Evolutionary conservation across 1,140 invertebrate species (phyloP).

Genomic region (Parapsyche elsis): DNA sequence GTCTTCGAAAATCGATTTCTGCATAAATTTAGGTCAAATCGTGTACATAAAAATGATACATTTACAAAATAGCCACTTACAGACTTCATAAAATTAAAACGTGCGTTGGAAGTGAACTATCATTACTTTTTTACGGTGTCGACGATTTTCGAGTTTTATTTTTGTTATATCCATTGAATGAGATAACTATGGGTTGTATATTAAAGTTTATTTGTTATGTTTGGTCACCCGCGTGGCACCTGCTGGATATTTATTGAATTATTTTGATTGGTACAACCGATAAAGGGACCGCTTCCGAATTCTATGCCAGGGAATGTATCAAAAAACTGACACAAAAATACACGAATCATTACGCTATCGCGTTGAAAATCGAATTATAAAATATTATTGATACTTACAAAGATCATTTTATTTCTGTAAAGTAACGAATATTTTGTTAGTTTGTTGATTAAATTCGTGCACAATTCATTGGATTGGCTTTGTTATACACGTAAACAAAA

Average conservation of each 20-base stretch:
- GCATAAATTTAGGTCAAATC: no score
- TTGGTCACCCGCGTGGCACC: slow-evolving; percentile 31
- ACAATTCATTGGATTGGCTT: no score
- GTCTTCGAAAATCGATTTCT: neutral
- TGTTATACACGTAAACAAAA: no score
- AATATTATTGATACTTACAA: no score
- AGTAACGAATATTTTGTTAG: no score
- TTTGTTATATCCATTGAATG: neutral
- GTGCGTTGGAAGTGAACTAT: no score
- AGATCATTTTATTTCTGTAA: no score
- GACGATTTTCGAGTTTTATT: neutral
- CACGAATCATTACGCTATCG: neutral
- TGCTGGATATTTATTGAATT: slow-evolving; percentile 50
- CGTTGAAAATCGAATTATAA: neutral
- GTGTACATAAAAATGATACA: no score
- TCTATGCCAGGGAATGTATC: slow-evolving; percentile 18
- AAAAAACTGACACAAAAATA: neutral
- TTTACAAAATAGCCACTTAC: no score
- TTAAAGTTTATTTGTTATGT: slow-evolving; percentile 34
- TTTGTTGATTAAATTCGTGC: no score
- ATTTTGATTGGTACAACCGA: slow-evolving; percentile 50
- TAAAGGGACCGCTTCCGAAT: slow-evolving; percentile 52
- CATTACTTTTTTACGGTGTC: no score
- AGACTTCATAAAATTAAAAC: no score
- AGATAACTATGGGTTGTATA: slow-evolving; percentile 20